A percentile compares a stretch with the other conserved stretches of the same genome.
Evolutionary conservation across 2,113 vertebrate genomes (phyloP).

Genomic region (Pelodiscus sinensis): DNA sequence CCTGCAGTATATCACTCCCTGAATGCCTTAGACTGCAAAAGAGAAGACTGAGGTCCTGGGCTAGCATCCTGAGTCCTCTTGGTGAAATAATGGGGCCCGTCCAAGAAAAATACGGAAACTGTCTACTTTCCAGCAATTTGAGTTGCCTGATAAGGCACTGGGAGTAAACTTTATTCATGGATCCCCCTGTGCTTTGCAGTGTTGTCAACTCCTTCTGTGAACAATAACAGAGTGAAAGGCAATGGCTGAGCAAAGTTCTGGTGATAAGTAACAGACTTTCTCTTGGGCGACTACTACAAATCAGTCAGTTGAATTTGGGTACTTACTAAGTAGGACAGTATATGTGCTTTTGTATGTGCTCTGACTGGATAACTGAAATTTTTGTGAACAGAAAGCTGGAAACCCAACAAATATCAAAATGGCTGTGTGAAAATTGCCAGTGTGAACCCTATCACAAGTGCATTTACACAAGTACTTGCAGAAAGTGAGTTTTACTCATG

Average conservation of each 20-base stretch:
- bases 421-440: not conserved
- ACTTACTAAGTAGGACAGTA: not conserved
- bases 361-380: not conserved
- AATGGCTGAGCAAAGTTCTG: not conserved
- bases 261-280: not conserved
- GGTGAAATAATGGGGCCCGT: not conserved
- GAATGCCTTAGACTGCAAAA: not conserved
- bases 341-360: not conserved
- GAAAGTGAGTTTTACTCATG: constrained; percentile 6
- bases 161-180: not conserved
- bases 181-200: not conserved
- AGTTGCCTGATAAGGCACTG: not conserved
- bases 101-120: not conserved
- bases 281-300: not conserved
- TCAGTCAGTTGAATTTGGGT: not conserved
- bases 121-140: not conserved
- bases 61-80: not conserved
- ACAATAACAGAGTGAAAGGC: not conserved
- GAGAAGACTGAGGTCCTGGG: not conserved
- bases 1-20: not conserved
- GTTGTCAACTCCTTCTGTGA: not conserved
- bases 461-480: constrained; percentile 5
- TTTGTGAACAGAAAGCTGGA: not conserved
- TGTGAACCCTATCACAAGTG: not conserved
- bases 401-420: not conserved